phyloP scores from a whole-genome alignment of 2,888 invertebrate species.

The Cephus runcator region DNA sequence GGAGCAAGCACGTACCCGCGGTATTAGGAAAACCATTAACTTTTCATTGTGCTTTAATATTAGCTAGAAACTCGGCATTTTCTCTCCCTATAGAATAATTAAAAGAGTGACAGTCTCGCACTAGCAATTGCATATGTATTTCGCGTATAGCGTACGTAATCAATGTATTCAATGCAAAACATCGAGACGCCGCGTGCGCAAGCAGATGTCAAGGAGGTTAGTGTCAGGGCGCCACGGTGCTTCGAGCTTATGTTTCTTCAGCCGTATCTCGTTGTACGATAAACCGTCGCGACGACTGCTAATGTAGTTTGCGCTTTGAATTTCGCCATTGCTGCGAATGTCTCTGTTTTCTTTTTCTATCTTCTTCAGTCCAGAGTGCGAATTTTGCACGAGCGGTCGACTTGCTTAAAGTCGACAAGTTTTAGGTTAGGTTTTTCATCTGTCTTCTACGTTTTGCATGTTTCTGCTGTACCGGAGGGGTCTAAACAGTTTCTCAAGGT shows the following conservation, averaged over 20 bases:
- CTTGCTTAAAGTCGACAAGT: background rate
- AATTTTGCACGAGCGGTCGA: background rate
- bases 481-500: background rate
- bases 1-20: background rate
- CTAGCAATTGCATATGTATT: constrained; percentile 41
- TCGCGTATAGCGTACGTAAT: constrained; percentile 37
- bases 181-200: constrained; percentile 38
- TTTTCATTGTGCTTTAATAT: background rate
- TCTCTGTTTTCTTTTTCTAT: background rate
- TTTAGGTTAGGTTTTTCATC: background rate
- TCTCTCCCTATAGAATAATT: background rate
- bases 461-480: background rate
- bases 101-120: background rate
- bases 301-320: background rate
- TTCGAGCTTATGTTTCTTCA: constrained; percentile 2
- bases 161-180: constrained; percentile 55
- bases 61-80: background rate
- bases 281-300: background rate
- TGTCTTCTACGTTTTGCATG: background rate
- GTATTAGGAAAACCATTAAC: background rate
- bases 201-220: constrained; percentile 54
- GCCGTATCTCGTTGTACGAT: background rate
- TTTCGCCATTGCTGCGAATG: background rate
- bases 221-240: constrained; percentile 23
- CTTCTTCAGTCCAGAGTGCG: background rate